A percentile compares a stretch with the other conserved stretches of the same genome.
phyloP scores from a whole-genome alignment of 2,113 vertebrate species.

The Ivindomyrus marchei region DNA sequence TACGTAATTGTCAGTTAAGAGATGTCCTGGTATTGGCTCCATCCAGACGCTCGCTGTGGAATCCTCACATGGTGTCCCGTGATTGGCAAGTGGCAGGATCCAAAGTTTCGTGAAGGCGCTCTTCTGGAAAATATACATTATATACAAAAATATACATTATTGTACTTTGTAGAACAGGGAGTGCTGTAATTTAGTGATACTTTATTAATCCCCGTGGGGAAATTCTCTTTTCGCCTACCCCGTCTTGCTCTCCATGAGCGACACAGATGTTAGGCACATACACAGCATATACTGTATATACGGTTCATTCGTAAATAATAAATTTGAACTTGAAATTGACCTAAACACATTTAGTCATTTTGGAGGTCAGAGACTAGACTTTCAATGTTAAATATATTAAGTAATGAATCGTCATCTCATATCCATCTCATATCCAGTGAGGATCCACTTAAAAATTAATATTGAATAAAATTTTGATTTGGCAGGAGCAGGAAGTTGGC shows the following conservation, averaged over 20 bases:
- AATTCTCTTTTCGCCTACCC: not conserved
- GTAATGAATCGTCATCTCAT: not conserved
- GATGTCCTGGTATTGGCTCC: conserved; percentile 36
- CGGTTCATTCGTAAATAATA: not conserved
- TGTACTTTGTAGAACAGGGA: not conserved
- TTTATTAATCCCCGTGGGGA: not conserved
- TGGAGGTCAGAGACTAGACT: not conserved
- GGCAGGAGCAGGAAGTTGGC: not conserved
- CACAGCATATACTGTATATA: not conserved
- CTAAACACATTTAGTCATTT: not conserved
- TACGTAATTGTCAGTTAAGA: conserved; percentile 30
- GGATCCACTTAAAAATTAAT: not conserved
- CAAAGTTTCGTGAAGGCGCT: conserved; percentile 12
- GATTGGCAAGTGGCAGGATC: conserved; percentile 10
- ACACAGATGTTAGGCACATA: not conserved
- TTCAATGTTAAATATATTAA: not conserved
- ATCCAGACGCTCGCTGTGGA: conserved; percentile 32
- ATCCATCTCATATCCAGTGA: not conserved
- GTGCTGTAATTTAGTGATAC: not conserved
- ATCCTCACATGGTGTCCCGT: conserved; percentile 45
- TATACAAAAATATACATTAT: conserved; percentile 27
- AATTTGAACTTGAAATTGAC: not conserved
- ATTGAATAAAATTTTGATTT: not conserved
- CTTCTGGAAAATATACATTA: conserved; percentile 29
- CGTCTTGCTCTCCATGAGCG: not conserved